A percentile compares a stretch with the other conserved stretches of the same genome.
phyloP scores from a whole-genome alignment of 2,797 vertebrate genomes.

The Spea hammondii region DNA sequence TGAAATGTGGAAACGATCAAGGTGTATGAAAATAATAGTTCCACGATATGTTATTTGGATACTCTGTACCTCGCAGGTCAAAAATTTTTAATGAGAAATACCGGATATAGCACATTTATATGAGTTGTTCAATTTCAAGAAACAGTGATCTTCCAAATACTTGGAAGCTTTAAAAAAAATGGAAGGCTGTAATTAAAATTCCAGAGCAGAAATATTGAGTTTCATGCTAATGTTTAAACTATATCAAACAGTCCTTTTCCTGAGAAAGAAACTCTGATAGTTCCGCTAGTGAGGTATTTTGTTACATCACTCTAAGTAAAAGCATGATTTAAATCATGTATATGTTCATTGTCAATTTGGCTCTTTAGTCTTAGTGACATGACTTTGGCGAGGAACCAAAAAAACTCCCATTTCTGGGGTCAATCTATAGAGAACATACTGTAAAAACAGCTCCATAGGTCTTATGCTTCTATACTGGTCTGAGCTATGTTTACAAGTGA shows the following conservation, averaged over 20 bases:
- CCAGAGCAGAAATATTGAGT: slow-evolving; percentile 9
- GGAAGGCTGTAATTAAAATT: slow-evolving; percentile 34
- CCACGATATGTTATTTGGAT: too few species aligned
- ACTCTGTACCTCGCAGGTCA: neutral
- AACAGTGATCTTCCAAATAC: neutral
- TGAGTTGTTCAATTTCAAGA: slow-evolving; percentile 27
- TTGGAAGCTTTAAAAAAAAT: neutral
- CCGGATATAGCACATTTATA: slow-evolving; percentile 27
- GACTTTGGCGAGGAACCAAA: slow-evolving; percentile 43
- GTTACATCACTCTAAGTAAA: slow-evolving; percentile 38
- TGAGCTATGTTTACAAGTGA: too few species aligned
- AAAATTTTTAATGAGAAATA: neutral
- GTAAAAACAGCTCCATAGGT: slow-evolving; percentile 48
- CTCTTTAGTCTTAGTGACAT: slow-evolving; percentile 46
- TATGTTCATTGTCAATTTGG: slow-evolving; percentile 26
- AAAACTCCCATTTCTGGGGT: slow-evolving; percentile 40
- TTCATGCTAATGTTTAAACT: slow-evolving; percentile 34
- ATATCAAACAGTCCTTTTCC: slow-evolving; percentile 40
- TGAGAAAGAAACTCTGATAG: slow-evolving; percentile 26
- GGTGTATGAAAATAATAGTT: too few species aligned
- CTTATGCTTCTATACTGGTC: neutral
- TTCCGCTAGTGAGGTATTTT: slow-evolving; percentile 25
- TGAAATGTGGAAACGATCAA: too few species aligned
- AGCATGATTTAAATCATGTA: slow-evolving; percentile 34
- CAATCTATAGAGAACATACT: slow-evolving; percentile 14